Evolutionary conservation across 2,797 vertebrate genomes (phyloP).

Genomic region (Phoeniculus purpureus): DNA sequence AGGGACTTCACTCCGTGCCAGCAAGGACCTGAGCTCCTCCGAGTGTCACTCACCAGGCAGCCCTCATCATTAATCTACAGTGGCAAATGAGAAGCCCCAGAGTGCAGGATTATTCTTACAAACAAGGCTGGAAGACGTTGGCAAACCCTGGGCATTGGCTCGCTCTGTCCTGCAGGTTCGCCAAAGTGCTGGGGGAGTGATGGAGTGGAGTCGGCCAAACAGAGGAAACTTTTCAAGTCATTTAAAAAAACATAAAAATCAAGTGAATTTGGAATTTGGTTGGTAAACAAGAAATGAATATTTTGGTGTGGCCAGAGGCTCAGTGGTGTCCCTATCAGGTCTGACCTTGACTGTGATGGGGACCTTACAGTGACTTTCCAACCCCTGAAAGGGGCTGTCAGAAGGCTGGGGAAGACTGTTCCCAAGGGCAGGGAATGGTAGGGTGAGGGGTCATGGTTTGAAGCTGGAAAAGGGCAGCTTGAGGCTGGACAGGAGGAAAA

Average conservation of each 20-base stretch:
- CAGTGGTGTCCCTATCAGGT: not conserved
- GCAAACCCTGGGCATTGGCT: not conserved
- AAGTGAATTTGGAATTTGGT: not conserved
- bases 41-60: not conserved
- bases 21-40: not conserved
- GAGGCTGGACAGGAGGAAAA: too few relatives aligned
- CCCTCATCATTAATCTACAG: not conserved
- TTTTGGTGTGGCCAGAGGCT: not conserved
- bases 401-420: too few relatives aligned
- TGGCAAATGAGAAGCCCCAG: not conserved
- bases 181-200: not conserved
- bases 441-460: too few relatives aligned
- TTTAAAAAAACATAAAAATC: not conserved
- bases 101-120: not conserved
- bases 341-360: not conserved
- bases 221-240: not conserved
- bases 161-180: not conserved
- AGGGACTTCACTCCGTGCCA: not conserved
- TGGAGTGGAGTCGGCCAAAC: not conserved
- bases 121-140: not conserved
- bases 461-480: too few relatives aligned
- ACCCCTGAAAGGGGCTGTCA: too few relatives aligned
- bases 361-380: not conserved
- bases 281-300: not conserved
- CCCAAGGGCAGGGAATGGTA: too few relatives aligned